Evolutionary conservation across 2,113 vertebrate genomes (phyloP), one percentile per base, ranked within the genome.

Genomic region (Rhinolophus sinicus): DNA sequence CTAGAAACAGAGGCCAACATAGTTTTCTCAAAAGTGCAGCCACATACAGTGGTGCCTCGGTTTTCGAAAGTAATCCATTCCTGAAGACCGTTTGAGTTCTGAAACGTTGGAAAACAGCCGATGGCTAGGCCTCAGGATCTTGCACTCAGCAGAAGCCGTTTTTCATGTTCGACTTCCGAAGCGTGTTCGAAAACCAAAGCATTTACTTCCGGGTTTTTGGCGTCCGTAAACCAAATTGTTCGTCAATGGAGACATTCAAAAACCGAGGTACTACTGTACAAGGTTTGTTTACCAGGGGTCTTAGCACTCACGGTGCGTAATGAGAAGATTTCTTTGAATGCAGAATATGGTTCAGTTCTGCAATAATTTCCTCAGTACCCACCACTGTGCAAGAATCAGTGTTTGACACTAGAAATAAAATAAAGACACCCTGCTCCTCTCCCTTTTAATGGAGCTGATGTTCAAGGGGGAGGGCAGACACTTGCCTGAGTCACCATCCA

Each of bases 271-370:
- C 40, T 40, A 40, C 40, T 40, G 40, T 40, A 40, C 40, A 40
- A 40, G 30, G 38, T 69, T 64, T 44, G 6, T 38, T 47, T 13
- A 16, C 35, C 40, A 62, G 11, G 38, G 19, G 33, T 69, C 44
- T 64, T 52, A 78, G 60, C 21, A 50, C 1, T 0, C 9, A 65
- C 3, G 1, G 2, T 38, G 18, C 35, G 26, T 1, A 11, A 33
- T 26, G n/a, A 77, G 60, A 60, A 56, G 30, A 26, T 28, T 18
- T 78, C 64, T 78, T n/a, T 19, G 26, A 73, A 80, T 28, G 30
- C 12, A 47, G 58, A 82, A 56, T 67, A 56, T 52, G 50, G 11
- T 54, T 73, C 40, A 18, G 0, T 40, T 84, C 28, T 9, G 3
- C 6, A 21, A 16, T 14, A 58, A 40, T 72, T 35, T 40, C 22